Percentiles rank a stretch among this genome's conserved stretches.
Conservation (phyloP, 2,888 invertebrate genomes). For the Hermaeophaga mercurialis region DNA sequence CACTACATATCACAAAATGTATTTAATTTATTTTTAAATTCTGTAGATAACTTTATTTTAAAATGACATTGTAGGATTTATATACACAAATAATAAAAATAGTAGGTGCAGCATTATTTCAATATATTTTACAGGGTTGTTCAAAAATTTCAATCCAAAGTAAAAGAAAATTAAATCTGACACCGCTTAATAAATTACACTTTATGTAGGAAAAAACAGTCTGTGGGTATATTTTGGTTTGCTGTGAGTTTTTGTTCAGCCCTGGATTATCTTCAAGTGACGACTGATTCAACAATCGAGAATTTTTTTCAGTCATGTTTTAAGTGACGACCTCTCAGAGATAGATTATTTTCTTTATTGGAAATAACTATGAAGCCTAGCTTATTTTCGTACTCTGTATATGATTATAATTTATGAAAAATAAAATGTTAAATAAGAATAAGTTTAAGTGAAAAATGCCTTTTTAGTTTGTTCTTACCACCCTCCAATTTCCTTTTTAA, state of each 20-base stretch:
- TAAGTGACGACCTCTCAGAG: constrained; percentile 8
- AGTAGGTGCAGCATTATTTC: constrained; percentile 26
- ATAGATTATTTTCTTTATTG: constrained; percentile 5
- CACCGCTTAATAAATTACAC: too few relatives aligned
- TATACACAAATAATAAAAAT: too few relatives aligned
- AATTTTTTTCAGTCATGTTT: constrained; percentile 4
- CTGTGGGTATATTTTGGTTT: too few relatives aligned
- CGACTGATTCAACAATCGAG: constrained; percentile 12
- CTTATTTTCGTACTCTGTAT: constrained; percentile 29
- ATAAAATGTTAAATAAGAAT: constrained; percentile 29
- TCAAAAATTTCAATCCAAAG: neutral
- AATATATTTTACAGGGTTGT: constrained; percentile 14
- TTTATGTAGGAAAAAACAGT: too few relatives aligned
- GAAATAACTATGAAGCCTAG: constrained; percentile 26
- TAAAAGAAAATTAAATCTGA: too few relatives aligned
- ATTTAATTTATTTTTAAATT: constrained; percentile 11
- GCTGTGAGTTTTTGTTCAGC: neutral
- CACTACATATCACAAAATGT: constrained; percentile 26
- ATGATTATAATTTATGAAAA: constrained; percentile 32
- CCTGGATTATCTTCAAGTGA: constrained; percentile 8
- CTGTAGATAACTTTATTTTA: too few relatives aligned
- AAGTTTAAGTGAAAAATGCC: constrained; percentile 2
- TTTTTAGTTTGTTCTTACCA: too few relatives aligned
- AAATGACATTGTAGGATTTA: too few relatives aligned
- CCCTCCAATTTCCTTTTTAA: too few relatives aligned